A percentile compares a stretch with the other conserved stretches of the same genome.
These are phyloP conservation scores for Mus minutoides DNA, from an alignment of 2,797 vertebrate species.

Conservation along the genomic window DNA sequence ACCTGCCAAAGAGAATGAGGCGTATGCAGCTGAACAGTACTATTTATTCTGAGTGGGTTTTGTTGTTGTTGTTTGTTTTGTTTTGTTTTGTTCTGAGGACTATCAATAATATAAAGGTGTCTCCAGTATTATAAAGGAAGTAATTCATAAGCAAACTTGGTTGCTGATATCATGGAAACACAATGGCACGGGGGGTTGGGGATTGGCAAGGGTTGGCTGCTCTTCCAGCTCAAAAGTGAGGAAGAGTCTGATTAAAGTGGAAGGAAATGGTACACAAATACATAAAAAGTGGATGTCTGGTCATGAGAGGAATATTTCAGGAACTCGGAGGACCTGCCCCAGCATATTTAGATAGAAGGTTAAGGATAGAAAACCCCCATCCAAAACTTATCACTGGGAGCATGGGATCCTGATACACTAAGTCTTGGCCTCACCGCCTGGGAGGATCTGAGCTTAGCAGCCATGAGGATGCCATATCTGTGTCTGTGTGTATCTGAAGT, in stretches of 20 bases:
- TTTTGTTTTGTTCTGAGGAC: background rate
- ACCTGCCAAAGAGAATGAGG: background rate
- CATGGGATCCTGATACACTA: background rate
- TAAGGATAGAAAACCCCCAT: background rate
- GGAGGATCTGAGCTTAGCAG: background rate
- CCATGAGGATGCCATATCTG: background rate
- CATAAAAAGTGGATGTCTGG: background rate
- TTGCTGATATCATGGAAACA: background rate
- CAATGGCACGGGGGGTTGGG: background rate
- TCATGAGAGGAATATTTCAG: slow-evolving; percentile 4
- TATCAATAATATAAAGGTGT: background rate
- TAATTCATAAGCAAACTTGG: background rate
- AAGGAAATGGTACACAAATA: background rate
- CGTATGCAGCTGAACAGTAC: background rate
- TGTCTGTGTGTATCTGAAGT: background rate
- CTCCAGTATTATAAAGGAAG: background rate
- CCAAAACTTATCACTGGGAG: background rate
- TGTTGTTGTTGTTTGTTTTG: background rate
- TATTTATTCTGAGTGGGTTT: background rate
- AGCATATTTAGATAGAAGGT: background rate
- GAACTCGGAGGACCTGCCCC: background rate
- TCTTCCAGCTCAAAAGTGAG: background rate
- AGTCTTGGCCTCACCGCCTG: background rate
- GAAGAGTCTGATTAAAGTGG: background rate
- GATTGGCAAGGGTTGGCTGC: background rate